These are phyloP conservation scores for Bubo blakistoni DNA, from an alignment of 2,113 vertebrate species.

Conservation along the genomic window DNA sequence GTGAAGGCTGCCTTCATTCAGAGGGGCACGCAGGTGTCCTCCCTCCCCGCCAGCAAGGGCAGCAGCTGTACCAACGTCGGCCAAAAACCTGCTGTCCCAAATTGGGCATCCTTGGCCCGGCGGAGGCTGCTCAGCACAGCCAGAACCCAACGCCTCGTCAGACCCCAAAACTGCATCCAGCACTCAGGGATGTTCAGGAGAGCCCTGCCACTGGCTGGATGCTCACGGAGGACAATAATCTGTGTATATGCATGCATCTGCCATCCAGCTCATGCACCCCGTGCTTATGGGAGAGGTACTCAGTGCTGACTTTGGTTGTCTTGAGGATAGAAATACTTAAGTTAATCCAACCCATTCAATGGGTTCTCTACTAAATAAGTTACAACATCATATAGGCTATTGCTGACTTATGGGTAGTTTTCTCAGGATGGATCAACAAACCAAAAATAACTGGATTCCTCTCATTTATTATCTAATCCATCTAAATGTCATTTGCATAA, in stretches of 20 bases:
- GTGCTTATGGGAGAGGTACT: not conserved
- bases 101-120: rapidly evolving
- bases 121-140: not conserved
- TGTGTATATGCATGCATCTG: rapidly evolving
- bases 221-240: not conserved
- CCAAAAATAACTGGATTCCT: not conserved
- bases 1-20: constrained; percentile 21
- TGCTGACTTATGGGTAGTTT: not conserved
- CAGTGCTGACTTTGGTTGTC: rapidly evolving
- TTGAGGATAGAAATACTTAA: rapidly evolving
- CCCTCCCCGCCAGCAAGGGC: not conserved
- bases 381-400: not conserved
- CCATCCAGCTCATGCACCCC: not conserved
- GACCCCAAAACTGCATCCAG: not conserved
- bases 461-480: not conserved
- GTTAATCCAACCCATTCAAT: not conserved
- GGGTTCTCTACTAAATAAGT: not conserved
- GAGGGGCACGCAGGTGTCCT: not conserved
- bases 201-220: not conserved
- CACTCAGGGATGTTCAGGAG: not conserved
- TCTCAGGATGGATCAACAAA: not conserved
- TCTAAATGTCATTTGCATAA: not conserved
- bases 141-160: rapidly evolving
- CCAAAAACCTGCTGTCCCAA: rapidly evolving
- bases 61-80: not conserved